Evolutionary conservation across 2,797 vertebrate species (phyloP), one percentile per base, ranked within the genome.

Genomic region (Dermochelys coriacea): DNA sequence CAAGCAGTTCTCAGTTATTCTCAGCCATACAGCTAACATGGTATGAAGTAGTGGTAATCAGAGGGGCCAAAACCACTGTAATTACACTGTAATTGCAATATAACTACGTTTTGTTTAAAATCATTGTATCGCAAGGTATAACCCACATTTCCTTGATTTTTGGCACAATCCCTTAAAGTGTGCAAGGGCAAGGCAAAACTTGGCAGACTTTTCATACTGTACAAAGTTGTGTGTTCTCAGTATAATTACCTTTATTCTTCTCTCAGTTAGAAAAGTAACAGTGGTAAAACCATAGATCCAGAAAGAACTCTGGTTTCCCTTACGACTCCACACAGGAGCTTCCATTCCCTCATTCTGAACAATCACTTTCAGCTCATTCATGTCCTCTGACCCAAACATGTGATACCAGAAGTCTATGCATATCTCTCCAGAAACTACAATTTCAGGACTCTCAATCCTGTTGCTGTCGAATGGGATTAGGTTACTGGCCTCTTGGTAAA

Each of bases 381-480:
- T 77, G 80, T 96, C 59, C 97, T 98, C 84, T 78, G 97, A 90
- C 45, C 96, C 97, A 27, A 98, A 98, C 95, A 98, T 97, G 59
- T 98, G 98, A 93, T 99, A 99, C 99, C 98, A 99, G 96, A 99
- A 99, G 93, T 99, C 98, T 57, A 99, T 97, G 96, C 99, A 99
- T 80, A 98, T 97, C 45, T 98, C 82, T 4, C 97, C 98, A 81
- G 97, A 94, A 79, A 98, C 93, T 18, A 78, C 31, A 51, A 98
- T 94, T 19, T 95, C 81, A 29, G 92, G 96, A 50, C 98, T 99
- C 77, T 98, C 98, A 71, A 99, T 96, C 2, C 95, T 96, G 87
- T 97, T 95, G 27, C 23, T 84, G n/a, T 97, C 97, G 0, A 94
- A 97, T 29, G 96, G 94, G 75, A 97, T 92, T 61, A 98, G 91